A percentile compares a stretch with the other conserved stretches of the same genome.
These are phyloP conservation scores for Upupa epops DNA, from an alignment of 2,113 vertebrate genomes.

Conservation along the genomic window DNA sequence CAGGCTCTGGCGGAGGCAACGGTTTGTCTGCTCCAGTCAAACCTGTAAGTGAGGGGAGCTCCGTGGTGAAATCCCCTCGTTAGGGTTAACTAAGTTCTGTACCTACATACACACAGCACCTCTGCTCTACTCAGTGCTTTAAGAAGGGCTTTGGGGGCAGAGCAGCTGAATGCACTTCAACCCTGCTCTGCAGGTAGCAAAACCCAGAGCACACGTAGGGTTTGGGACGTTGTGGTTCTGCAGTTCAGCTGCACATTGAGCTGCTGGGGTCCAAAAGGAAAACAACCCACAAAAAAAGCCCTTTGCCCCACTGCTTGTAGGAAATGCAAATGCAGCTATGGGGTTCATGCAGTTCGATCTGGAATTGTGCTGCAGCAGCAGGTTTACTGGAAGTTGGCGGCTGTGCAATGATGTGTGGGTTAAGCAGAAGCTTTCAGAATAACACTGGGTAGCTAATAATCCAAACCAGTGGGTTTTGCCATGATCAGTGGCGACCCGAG, in stretches of 20 bases:
- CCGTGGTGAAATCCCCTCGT: neutral
- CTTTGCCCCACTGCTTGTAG: neutral
- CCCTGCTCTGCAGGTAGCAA: neutral
- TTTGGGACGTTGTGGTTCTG: neutral
- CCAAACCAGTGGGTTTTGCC: neutral
- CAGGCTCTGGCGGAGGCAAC: neutral
- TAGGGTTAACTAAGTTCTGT: neutral
- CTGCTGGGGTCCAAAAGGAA: neutral
- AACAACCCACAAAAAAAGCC: neutral
- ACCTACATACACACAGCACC: neutral
- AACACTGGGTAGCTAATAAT: neutral
- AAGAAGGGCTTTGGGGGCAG: neutral
- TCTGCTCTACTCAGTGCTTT: neutral
- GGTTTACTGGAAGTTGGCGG: neutral
- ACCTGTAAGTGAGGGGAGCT: neutral
- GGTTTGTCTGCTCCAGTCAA: neutral
- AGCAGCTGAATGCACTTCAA: neutral
- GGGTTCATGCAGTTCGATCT: neutral
- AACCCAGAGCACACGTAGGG: neutral
- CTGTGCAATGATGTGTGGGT: neutral
- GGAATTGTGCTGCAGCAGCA: neutral
- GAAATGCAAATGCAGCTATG: too few relatives aligned
- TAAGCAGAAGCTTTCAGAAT: neutral
- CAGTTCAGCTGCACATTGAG: neutral
- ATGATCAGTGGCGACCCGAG: neutral